Evolutionary conservation across 2,888 invertebrate species (phyloP), one percentile per base, ranked within the genome.

Genomic region (Athripsodes cinereus): DNA sequence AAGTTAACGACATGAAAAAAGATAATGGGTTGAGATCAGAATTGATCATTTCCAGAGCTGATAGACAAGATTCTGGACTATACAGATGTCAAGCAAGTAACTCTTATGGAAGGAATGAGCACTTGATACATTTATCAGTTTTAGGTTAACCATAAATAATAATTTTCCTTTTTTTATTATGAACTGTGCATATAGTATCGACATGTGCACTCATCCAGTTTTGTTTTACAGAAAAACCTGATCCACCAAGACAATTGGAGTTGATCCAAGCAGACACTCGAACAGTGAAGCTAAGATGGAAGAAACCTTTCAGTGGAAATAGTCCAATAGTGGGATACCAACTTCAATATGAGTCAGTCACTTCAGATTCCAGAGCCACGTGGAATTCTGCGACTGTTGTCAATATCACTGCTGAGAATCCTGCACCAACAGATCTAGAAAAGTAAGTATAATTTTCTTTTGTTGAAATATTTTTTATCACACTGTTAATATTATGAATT

Each of bases 241-340:
- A 89, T 72, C 84, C 85, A 19, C 87, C 87, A 22, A 78, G 81
- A 21, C 80, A 83, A 65, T 76, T 87, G 53, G 81, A 83, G 66
- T 81, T 86, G 8, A 70, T 85, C 57, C 86, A 87, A 68, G 80
- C 84, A 20, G 81, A 83, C 1, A 86, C 86, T 1, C 74, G 86
- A 57, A 80, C 84, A 16, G 83, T 86, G 34, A 71, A 75, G 60
- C 26, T 63, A 10, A 75, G 87, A 53, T 90, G 90, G 90, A 81
- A 83, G 53, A 78, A 84, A 60, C 85, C 89, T 1, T 89, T 87
- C 68, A 88, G 89, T 66, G 90, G 90, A 2, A 90, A 90, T 71
- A 89, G 88, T 35, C 89, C 89, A 0, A 86, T 91, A 21, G 74
- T 86, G 47, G 87, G 88, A 62, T 91, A 90, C 70, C 77, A 88